Evolutionary conservation across 37 sponge, comb jelly and placozoan genomes (phyloP).

Genomic region (Haliclona indistincta): DNA sequence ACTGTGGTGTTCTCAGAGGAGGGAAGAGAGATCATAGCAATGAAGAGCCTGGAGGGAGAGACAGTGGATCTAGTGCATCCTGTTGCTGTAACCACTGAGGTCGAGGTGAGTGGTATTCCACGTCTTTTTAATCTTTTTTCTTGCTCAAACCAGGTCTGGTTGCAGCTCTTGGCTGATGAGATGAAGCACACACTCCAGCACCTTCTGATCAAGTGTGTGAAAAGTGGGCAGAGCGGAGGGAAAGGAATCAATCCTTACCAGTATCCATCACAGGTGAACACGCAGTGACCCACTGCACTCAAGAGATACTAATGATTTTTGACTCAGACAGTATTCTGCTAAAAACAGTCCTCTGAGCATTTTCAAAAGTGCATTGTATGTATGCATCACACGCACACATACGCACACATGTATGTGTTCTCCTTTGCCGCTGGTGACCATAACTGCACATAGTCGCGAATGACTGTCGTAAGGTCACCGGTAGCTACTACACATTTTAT

Average conservation of each 20-base stretch:
- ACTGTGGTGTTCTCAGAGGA: conserved; percentile 76
- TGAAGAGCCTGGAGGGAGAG: conserved; percentile 92
- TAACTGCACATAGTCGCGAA: neutral
- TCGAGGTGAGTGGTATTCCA: conserved; percentile 54
- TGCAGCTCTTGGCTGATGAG: conserved; percentile 76
- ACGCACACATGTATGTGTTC: neutral
- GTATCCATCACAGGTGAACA: conserved; percentile 83
- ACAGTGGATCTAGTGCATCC: conserved; percentile 70
- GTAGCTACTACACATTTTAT: too few species aligned
- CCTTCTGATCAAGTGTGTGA: conserved; percentile 73
- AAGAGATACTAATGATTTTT: conserved; percentile 4
- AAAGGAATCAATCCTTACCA: conserved; percentile 61
- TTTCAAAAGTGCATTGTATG: neutral
- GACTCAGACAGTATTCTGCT: neutral
- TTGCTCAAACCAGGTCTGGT: conserved; percentile 70
- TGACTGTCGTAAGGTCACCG: neutral
- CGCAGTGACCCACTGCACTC: neutral
- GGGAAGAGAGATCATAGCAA: conserved; percentile 61
- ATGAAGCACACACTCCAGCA: conserved; percentile 88
- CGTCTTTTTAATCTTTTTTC: neutral
- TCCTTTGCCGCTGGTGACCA: neutral
- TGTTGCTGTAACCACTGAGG: conserved; percentile 70
- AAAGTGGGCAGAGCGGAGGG: conserved; percentile 30
- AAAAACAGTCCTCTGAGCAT: neutral
- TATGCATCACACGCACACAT: neutral